A percentile compares a stretch with the other conserved stretches of the same genome.
phyloP scores from a whole-genome alignment of 2,113 vertebrate genomes.

The Okapia johnstoni region DNA sequence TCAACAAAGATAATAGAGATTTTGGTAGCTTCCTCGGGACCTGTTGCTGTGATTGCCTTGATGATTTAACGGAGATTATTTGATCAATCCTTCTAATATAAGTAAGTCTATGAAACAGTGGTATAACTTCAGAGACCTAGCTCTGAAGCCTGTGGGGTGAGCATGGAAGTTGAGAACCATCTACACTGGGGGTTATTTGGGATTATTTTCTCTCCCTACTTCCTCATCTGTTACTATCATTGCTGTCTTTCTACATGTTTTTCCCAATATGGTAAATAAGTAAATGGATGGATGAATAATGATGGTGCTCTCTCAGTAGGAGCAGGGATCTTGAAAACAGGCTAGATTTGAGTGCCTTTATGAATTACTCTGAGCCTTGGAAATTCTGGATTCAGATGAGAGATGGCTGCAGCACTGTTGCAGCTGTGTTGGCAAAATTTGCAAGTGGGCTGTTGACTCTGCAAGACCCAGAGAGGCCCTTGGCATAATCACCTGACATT shows the following conservation, averaged over 20 bases:
- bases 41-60: slow-evolving; percentile 30
- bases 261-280: neutral
- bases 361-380: neutral
- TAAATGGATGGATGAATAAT: neutral
- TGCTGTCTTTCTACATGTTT: neutral
- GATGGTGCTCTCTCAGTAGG: neutral
- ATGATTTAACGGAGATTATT: neutral
- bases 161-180: neutral
- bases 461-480: neutral
- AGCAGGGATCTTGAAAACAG: neutral
- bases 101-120: neutral
- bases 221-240: neutral
- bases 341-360: neutral
- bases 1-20: slow-evolving; percentile 33
- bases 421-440: neutral
- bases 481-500: neutral
- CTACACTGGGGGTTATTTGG: neutral
- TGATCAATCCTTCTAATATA: neutral
- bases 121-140: neutral
- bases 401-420: no score
- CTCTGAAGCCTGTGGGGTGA: neutral
- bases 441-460: neutral
- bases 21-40: slow-evolving; percentile 8
- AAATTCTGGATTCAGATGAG: neutral
- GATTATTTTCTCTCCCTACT: neutral